Evolutionary conservation across 2,797 vertebrate genomes (phyloP).

Genomic region (Phylloscopus collybita): DNA sequence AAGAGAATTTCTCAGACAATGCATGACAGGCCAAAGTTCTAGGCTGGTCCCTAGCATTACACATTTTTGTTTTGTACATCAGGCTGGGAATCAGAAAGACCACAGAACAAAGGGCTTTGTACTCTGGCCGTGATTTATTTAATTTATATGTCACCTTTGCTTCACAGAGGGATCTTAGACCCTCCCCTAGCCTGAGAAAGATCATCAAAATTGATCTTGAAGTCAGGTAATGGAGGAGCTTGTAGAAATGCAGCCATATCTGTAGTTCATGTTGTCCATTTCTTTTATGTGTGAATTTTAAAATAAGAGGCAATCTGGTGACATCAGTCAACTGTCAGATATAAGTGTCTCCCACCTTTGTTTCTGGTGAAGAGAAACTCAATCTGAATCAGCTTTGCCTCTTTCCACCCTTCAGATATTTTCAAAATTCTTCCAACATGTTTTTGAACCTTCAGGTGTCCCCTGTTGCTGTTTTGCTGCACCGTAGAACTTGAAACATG

Average conservation of each 20-base stretch:
- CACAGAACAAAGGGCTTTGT: constrained; percentile 67
- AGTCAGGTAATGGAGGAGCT: neutral
- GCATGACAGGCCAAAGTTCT: constrained; percentile 76
- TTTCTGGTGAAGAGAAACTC: neutral
- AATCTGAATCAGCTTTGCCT: neutral
- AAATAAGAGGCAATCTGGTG: neutral
- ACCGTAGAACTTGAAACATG: neutral
- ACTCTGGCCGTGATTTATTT: constrained; percentile 25
- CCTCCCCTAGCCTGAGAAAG: constrained; percentile 53
- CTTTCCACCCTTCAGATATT: neutral
- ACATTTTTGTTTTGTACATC: constrained; percentile 73
- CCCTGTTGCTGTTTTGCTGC: neutral
- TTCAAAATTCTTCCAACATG: neutral
- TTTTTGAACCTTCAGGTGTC: neutral
- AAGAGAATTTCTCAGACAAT: constrained; percentile 74
- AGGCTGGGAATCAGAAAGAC: constrained; percentile 65
- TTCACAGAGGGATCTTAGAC: neutral
- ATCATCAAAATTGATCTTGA: constrained; percentile 39
- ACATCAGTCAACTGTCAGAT: neutral
- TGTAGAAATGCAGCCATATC: neutral
- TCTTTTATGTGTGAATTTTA: neutral
- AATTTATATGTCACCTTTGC: constrained; percentile 41
- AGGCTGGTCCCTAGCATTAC: constrained; percentile 69
- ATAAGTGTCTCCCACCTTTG: neutral
- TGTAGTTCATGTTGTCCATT: neutral